Base-by-base conservation (phyloP, 2,888 invertebrate genomes). In the Macrosiphum euphorbiae region DNA sequence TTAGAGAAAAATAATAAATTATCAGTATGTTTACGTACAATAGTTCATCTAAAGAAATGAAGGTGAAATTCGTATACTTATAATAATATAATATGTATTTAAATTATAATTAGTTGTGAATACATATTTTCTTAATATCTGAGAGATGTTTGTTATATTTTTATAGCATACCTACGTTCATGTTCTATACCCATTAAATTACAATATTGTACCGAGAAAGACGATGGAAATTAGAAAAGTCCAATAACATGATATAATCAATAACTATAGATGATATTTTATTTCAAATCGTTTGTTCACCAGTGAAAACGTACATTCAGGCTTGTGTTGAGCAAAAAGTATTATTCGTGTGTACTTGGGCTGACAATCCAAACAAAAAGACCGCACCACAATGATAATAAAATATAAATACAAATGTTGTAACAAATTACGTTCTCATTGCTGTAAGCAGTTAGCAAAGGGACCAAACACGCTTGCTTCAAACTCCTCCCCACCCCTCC, bases 361-460 rank as follows among this genome's bases (percentile, higher is more conserved):
- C 35, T 11, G 8, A 0, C 13, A 10, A 16, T n/a, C 16, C 8
- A 87, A 87, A 87, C 28, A 50, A 88, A 88, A n/a, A 8, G 52
- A 88, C 52, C n/a, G 7, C 20, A 1, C 7, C 78, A 87, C 87
- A 55, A 52, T 88, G n/a, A n/a, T 87, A 88, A 20, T 88, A 88
- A 28, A 52, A 52, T 88, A 50, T 52, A 55, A 52, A 88, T 7
- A 88, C n/a, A 52, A 88, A 52, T 52, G 88, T 52, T 52, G 52
- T 35, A 52, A 88, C 52, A 88, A 88, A 88, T 88, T 88, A 58
- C 88, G 35, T 58, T 55, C 8, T 78, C 78, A 8, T 78, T 58
- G 41, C 41, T 41, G 10, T 87, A 44, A 13, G 20, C 11, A 41
- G 55, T 8, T 24, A 28, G 55, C 55, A 41, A 55, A 55, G 26